These are phyloP conservation scores for Amphipoea lucens DNA, from an alignment of 2,888 invertebrate species.

Conservation along the genomic window DNA sequence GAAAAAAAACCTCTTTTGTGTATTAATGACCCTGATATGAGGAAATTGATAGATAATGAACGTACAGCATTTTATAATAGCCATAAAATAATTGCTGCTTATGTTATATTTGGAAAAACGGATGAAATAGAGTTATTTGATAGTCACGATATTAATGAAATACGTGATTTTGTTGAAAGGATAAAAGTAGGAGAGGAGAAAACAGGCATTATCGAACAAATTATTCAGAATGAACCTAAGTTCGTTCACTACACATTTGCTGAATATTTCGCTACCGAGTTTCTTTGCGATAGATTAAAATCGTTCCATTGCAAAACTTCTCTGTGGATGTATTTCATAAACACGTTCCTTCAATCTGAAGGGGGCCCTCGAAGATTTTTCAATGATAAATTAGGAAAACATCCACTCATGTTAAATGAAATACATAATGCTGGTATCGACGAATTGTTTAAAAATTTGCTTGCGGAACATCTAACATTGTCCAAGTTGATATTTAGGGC, in stretches of 20 bases:
- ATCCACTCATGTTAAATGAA: constrained; percentile 34
- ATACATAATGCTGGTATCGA: constrained; percentile 2
- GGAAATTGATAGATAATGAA: constrained; percentile 50
- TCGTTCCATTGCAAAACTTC: constrained; percentile 16
- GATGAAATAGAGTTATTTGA: constrained; percentile 30
- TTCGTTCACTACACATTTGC: constrained; percentile 65
- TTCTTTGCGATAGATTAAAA: constrained; percentile 47
- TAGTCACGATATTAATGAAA: constrained; percentile 23
- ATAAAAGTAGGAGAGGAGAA: constrained; percentile 57
- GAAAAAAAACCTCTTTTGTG: constrained; percentile 58
- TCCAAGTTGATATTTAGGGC: constrained; percentile 23
- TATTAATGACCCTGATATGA: constrained; percentile 54
- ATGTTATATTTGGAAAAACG: constrained; percentile 37
- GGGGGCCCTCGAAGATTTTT: constrained; percentile 43
- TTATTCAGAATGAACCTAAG: constrained; percentile 50
- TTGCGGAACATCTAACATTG: constrained; percentile 16
- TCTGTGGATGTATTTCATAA: constrained; percentile 47
- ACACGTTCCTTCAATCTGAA: constrained; percentile 41
- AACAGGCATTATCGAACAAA: constrained; percentile 56
- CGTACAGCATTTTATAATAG: constrained; percentile 38
- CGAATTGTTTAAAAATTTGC: constrained; percentile 25
- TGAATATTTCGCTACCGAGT: constrained; percentile 62
- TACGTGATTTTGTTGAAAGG: constrained; percentile 34
- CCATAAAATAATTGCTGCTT: constrained; percentile 53
- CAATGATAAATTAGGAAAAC: constrained; percentile 41